These are phyloP conservation scores for Dastarcus helophoroides DNA, from an alignment of 2,888 invertebrate species.

Conservation along the genomic window DNA sequence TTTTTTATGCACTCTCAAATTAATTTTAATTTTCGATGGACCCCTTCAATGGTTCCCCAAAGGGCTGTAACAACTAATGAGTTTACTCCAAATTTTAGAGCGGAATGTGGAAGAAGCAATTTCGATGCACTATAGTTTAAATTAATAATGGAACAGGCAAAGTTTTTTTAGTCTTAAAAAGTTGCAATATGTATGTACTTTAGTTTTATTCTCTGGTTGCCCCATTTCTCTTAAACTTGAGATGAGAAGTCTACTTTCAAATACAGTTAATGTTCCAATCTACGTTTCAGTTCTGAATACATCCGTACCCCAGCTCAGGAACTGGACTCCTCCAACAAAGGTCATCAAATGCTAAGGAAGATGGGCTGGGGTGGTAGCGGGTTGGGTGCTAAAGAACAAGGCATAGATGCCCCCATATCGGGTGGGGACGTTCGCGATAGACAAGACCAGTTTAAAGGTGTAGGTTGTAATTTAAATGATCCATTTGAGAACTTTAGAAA, in stretches of 20 bases:
- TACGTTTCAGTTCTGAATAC: slow-evolving; percentile 12
- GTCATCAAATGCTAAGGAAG: slow-evolving; percentile 91
- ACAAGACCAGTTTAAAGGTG: slow-evolving; percentile 88
- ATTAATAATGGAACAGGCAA: no score
- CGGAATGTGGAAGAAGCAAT: no score
- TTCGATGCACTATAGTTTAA: no score
- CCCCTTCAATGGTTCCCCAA: no score
- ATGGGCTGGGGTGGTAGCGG: slow-evolving; percentile 98
- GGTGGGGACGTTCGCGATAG: slow-evolving; percentile 84
- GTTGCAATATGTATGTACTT: no score
- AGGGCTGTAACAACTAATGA: no score
- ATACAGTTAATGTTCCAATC: slow-evolving; percentile 2
- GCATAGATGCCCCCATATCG: slow-evolving; percentile 88
- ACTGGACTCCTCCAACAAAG: slow-evolving; percentile 84
- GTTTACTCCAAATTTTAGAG: no score
- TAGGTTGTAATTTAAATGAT: slow-evolving; percentile 86
- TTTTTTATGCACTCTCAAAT: no score
- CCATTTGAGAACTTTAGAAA: slow-evolving; percentile 96
- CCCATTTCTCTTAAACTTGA: no score
- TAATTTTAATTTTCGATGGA: no score
- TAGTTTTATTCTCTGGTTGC: no score
- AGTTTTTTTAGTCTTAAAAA: no score
- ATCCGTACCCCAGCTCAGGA: slow-evolving; percentile 37
- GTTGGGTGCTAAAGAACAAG: slow-evolving; percentile 88
- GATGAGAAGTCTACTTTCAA: neutral